Evolutionary conservation across 2,113 vertebrate genomes (phyloP), one percentile per base, ranked within the genome.

Genomic region (Cercopithecus mona): DNA sequence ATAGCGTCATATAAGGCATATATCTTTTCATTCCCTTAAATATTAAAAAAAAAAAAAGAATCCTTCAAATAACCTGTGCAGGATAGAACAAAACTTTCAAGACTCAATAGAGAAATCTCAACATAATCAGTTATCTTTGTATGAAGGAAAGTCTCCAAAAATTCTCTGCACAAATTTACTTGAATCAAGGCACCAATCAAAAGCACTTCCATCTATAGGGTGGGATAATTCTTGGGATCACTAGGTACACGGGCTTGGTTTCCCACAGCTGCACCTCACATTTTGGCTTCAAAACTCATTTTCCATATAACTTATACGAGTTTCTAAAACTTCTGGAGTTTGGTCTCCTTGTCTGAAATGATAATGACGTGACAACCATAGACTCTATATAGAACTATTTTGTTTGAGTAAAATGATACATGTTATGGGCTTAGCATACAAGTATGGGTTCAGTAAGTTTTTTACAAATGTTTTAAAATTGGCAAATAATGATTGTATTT

Each of bases 41-140:
- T 70, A 89, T 20, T 35, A 35, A 57, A 55, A 50, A 96, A 75
- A 75, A 30, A 48, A 27, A 43, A 75, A 52, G 82, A 95, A 75
- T 30, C 14, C 12, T 78, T 90, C 38, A 80, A 88, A 61, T 3
- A 75, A 57, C 18, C 4, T 83, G 10, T 30, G 17, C 30, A 76
- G 23, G 7, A 3, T 11, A 79, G 18, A 84, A 30, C 8, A 80
- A 72, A 79, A 57, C 88, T 78, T 76, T 35, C 12, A 68, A 27
- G 23, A 59, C 16, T 75, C 16, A 61, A 83, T 13, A 91, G 55
- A 81, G 45, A 94, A 96, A 61, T 73, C 43, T 76, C 57, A 45
- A 30, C 4, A 55, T 66, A 43, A 87, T 66, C 2, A 79, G 68
- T 45, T 13, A 72, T 22, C 14, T 52, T 52, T 88, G 82, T 8